Evolutionary conservation across 2,113 vertebrate genomes (phyloP), one percentile per base, ranked within the genome.

Genomic region (Prunella fulvescens): DNA sequence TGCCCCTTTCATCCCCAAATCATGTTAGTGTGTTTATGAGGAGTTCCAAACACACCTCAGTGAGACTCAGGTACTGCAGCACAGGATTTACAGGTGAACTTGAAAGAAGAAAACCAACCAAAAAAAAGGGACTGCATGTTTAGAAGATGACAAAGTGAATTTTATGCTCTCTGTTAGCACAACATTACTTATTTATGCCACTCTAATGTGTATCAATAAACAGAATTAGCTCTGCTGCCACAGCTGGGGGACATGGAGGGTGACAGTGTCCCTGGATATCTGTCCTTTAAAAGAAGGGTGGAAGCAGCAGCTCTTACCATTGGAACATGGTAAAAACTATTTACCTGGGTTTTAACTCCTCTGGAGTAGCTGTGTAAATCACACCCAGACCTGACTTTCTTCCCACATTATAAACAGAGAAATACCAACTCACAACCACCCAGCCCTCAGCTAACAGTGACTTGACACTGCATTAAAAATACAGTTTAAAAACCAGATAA

Each of bases 401-500:
- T 45, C 60, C 53, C 2, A 0, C 3, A 1, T 39, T 12, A n/a
- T 2, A 39, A 69, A 45, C 50, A 47, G 37, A 81, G 13, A 61
- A 67, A 33, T 0, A 29, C 5, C 37, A 70, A 5, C 16, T 18
- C 54, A 65, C 28, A 70, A 1, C 9, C 25, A 25, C 22, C 31
- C 28, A 62, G 28, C 11, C 23, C 7, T 42, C 35, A 61, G 65
- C 14, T 45, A 14, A 18, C 10, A 29, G 29, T 10, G 39, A 31
- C 19, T 66, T 54, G 33, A 19, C 37, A 8, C 14, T 29, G 12
- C 33, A 29, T 6, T 45, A 20, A 64, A 88, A 50, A 35, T 1
- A 19, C 0, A 10, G 9, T 10, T 6, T 1, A n/a, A 22, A 11
- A 47, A 39, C 0, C 1, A 8, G 7, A 2, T 40, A 14, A 50